A percentile compares a stretch with the other conserved stretches of the same genome.
Conservation (phyloP, 2,113 vertebrate genomes). For the Cacatua alba region DNA sequence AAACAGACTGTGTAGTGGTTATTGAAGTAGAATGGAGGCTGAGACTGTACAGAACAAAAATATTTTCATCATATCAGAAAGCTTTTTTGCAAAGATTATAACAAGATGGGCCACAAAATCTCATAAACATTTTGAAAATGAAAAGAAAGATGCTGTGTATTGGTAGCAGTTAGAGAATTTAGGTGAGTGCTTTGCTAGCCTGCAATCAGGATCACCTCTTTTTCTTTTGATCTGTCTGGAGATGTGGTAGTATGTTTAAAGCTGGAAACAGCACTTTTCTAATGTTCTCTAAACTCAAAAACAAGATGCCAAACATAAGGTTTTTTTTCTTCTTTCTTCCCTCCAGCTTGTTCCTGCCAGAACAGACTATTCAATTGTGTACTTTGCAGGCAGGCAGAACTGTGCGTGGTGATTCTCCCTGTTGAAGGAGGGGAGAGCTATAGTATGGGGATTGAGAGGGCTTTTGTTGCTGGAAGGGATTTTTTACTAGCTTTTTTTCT, state of each 20-base stretch:
- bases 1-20: neutral
- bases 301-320: conserved; percentile 13
- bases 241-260: conserved; percentile 1
- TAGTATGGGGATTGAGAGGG: neutral
- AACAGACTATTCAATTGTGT: conserved; percentile 19
- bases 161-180: neutral
- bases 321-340: conserved; percentile 17
- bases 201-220: neutral
- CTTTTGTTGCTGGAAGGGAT: conserved; percentile 45
- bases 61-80: neutral
- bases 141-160: neutral
- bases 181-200: neutral
- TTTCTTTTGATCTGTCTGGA: conserved; percentile 17
- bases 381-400: neutral
- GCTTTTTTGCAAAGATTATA: neutral
- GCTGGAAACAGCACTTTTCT: conserved; percentile 30
- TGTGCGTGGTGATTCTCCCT: neutral
- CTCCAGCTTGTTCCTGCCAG: conserved; percentile 42
- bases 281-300: conserved; percentile 49
- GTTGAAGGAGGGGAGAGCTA: neutral
- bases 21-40: neutral
- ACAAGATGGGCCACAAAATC: neutral
- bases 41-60: neutral
- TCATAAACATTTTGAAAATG: neutral
- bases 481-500: conserved; percentile 32